A percentile compares a stretch with the other conserved stretches of the same genome.
Conservation (phyloP, 2,888 invertebrate species). For the Pasiphila rectangulata region DNA sequence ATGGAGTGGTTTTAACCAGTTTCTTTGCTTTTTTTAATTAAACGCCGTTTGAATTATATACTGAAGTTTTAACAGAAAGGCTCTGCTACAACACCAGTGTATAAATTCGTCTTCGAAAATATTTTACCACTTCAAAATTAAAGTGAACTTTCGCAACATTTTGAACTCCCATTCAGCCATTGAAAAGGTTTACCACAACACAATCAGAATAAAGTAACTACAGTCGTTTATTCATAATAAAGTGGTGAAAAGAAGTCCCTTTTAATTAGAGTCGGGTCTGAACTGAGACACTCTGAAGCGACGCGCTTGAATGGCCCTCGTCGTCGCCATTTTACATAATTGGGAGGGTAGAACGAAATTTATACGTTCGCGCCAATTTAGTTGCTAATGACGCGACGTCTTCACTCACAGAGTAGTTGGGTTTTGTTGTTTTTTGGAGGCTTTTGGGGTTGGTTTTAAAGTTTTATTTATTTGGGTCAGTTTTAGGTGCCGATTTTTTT, state of each 20-base stretch:
- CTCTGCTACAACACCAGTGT: background rate
- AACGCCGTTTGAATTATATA: conserved; percentile 3
- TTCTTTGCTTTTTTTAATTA: conserved; percentile 32
- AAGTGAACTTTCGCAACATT: background rate
- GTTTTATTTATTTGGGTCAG: background rate
- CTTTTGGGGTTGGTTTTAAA: background rate
- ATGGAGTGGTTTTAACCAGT: conserved; percentile 45
- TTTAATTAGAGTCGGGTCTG: conserved; percentile 81
- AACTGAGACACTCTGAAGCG: conserved; percentile 74
- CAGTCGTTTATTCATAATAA: conserved; percentile 77
- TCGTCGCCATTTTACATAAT: conserved; percentile 80
- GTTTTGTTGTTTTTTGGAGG: conserved; percentile 32
- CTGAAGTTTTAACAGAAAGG: too few relatives aligned
- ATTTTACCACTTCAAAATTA: background rate
- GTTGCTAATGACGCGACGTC: conserved; percentile 79
- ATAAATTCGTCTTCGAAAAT: background rate
- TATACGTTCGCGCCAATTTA: conserved; percentile 79
- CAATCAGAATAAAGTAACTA: conserved; percentile 49
- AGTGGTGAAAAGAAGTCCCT: conserved; percentile 77
- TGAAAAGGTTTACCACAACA: conserved; percentile 37
- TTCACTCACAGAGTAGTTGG: conserved; percentile 57
- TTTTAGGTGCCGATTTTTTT: background rate
- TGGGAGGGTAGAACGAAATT: conserved; percentile 78
- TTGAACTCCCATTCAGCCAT: conserved; percentile 4
- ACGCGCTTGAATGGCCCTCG: conserved; percentile 74